Evolutionary conservation across 92 coral and sea anemone species (phyloP), one percentile per base, ranked within the genome.

Genomic region (Porites lobata): DNA sequence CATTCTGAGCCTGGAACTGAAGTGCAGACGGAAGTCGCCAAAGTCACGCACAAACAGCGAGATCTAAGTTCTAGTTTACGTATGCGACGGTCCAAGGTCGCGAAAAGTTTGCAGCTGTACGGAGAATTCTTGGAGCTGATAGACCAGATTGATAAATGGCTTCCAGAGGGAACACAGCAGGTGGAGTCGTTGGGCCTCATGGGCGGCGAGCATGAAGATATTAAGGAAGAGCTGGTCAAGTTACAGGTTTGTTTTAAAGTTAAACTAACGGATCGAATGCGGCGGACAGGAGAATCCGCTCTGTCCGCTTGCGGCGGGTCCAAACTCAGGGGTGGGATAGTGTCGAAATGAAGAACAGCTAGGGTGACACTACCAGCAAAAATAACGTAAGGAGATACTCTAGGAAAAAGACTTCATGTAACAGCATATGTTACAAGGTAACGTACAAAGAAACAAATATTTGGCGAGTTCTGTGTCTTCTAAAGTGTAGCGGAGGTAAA

Each of bases 1-100:
- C 98, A 97, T 71, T 96, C 98, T 14, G 93, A 96, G 54, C 94
- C 96, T 63, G 98, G 98, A 6, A 78, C 92, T 75, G 90, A 92
- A 79, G 98, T 97, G 54, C 99, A 97, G 80, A 88, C 91, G 53
- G 97, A 94, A 66, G 94, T 97, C 57, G 96, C 99, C 43, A 91
- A 92, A 56, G 99, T 97, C 69, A 94, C 90, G 20, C 99, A 97
- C 76, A 80, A 90, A 76, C 98, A 96, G 75, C 95, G 98, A 11
- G 87, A 91, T 38, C 93, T 97, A 82, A 87, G 93, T 19, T 96
- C 98, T 50, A 95, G 96, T 82, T 86, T 97, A 77, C 92, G 93
- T 32, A 88, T 90, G 85, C 94, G 93, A 59, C 99, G 94, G 26
- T 95, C 96, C 10, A 87, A 90, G 65, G 93, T 97, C 38, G 92